Percentiles rank a stretch among this genome's conserved stretches.
Conservation (phyloP, 1,140 invertebrate species). For the Idris sp. region DNA sequence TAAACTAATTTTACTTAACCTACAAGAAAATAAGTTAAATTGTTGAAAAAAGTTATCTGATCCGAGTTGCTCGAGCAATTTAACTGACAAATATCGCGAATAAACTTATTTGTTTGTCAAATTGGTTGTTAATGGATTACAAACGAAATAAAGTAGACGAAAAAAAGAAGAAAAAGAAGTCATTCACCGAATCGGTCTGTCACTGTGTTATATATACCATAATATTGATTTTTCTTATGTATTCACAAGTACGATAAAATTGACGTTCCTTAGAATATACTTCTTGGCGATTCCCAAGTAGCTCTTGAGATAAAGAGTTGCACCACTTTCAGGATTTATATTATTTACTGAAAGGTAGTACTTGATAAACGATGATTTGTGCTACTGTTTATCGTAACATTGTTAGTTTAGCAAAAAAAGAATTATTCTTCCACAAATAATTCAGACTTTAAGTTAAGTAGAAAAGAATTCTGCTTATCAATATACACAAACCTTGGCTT, state of each 20-base stretch:
- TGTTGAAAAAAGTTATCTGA: too few species aligned
- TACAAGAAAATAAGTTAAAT: too few species aligned
- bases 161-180: too few species aligned
- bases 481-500: too few species aligned
- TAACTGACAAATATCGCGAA: too few species aligned
- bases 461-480: too few species aligned
- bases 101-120: too few species aligned
- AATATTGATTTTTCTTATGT: constrained; percentile 57
- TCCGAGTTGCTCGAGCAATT: too few species aligned
- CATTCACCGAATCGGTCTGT: constrained; percentile 3
- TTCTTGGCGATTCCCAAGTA: constrained; percentile 37
- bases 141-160: too few species aligned
- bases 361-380: constrained; percentile 39
- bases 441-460: too few species aligned
- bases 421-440: constrained; percentile 10
- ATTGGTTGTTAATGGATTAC: too few species aligned
- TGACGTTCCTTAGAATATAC: constrained; percentile 51
- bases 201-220: constrained; percentile 10
- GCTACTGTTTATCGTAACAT: constrained; percentile 17
- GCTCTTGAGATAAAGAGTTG: constrained; percentile 48
- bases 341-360: constrained; percentile 35
- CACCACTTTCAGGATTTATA: constrained; percentile 43
- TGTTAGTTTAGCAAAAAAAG: constrained; percentile 12
- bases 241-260: constrained; percentile 48
- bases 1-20: too few species aligned